Base-by-base conservation (phyloP, 1,140 invertebrate genomes). In the Drosophila pandora region DNA sequence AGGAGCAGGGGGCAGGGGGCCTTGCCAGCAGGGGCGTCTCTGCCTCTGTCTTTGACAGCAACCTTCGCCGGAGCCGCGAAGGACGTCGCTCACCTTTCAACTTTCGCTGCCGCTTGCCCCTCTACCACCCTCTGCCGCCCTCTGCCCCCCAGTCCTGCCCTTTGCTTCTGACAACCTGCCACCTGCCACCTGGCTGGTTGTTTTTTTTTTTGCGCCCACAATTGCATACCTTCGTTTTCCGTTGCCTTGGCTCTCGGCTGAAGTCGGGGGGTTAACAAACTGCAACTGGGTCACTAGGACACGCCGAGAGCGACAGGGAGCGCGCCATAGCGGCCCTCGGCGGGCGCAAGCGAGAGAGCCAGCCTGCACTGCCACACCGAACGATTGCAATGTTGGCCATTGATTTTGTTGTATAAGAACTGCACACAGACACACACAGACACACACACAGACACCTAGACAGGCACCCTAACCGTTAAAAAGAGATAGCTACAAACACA, bases 211-310 rank as follows among this genome's bases (percentile, higher is more conserved):
- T n/a, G 41, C 55, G 41, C 9, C 55, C 30, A 56, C 39, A 56
- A 43, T 17, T 25, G 49, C 67, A 74, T 59, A 75, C 71, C 71
- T 75, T 75, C 48, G 53, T 53, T 75, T 75, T 65, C 34, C 70
- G 71, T 65, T 74, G 69, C 68, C 57, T 62, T 73, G 49, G 61
- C 47, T 58, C 57, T 73, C 58, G 53, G 49, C 75, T 59, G 8
- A 21, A 22, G 9, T 39, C 23, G 63, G 70, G 57, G 73, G 90
- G 90, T 91, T 90, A 91, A 91, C 80, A 90, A 91, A 90, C 90
- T 91, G 70, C 55, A 91, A 90, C 64, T 91, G 49, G 90, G 90
- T 91, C 85, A 91, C 79, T 91, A 90, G 90, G 90, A 84, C 90
- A 82, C 73, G 57, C 43, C 67, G 58, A 80, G 41, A 48, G 43